A percentile compares a stretch with the other conserved stretches of the same genome.
phyloP scores from a whole-genome alignment of 1,140 invertebrate genomes.

The Temnothorax nylanderi region DNA sequence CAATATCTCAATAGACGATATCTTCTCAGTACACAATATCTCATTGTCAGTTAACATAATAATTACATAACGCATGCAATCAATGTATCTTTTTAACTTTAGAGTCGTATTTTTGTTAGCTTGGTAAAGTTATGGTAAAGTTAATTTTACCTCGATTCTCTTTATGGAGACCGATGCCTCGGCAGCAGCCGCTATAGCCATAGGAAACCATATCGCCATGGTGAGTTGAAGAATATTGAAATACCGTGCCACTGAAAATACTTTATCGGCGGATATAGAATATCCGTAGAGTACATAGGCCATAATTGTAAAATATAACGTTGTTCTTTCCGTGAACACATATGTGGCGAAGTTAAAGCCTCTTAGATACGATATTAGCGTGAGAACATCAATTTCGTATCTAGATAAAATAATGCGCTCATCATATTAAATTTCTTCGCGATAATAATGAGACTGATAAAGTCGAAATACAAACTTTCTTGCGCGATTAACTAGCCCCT shows the following conservation, averaged over 20 bases:
- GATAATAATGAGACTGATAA: background rate
- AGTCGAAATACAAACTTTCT: conserved; percentile 81
- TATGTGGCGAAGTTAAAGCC: conserved; percentile 89
- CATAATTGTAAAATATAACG: conserved; percentile 90
- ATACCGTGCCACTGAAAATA: conserved; percentile 91
- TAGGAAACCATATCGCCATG: conserved; percentile 91
- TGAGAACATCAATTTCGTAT: conserved; percentile 89
- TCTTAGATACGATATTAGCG: conserved; percentile 89
- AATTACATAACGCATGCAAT: background rate
- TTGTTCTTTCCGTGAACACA: conserved; percentile 90
- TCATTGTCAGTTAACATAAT: background rate
- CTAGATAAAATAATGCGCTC: conserved; percentile 79
- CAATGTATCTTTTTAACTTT: background rate
- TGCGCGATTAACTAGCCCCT: conserved; percentile 87
- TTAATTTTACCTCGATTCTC: conserved; percentile 86
- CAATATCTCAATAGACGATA: background rate
- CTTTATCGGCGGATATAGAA: conserved; percentile 88
- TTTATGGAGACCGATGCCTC: conserved; percentile 89
- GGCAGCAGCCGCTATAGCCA: conserved; percentile 86
- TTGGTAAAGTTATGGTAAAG: background rate
- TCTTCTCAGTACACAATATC: background rate
- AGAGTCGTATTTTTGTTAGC: background rate
- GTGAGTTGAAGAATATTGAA: conserved; percentile 90
- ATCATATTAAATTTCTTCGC: background rate
- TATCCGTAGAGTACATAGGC: conserved; percentile 89